These are phyloP conservation scores for Drosophila bocqueti DNA, from an alignment of 1,140 invertebrate species.

Conservation along the genomic window DNA sequence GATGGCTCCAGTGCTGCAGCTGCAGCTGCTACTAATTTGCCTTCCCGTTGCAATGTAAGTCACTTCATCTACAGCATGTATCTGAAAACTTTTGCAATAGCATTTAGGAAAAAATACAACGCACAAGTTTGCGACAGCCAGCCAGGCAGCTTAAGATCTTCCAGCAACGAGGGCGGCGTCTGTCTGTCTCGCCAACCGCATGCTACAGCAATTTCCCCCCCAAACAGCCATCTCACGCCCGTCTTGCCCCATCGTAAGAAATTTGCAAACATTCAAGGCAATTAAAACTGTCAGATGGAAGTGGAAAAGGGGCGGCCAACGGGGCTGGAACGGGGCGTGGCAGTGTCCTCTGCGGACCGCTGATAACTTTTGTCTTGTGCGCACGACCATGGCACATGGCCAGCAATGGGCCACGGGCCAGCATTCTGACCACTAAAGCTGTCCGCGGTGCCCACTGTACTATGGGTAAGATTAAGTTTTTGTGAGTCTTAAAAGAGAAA, in stretches of 20 bases:
- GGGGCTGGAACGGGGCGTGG: slow-evolving; percentile 11
- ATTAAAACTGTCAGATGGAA: slow-evolving; percentile 78
- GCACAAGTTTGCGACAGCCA: slow-evolving; percentile 52
- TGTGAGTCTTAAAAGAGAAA: neutral
- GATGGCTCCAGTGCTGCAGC: slow-evolving; percentile 42
- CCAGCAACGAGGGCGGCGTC: slow-evolving; percentile 51
- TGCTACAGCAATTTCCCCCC: slow-evolving; percentile 67
- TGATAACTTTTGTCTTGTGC: slow-evolving; percentile 72
- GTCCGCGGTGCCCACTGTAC: slow-evolving; percentile 28
- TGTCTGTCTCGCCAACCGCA: slow-evolving; percentile 74
- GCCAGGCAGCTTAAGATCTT: slow-evolving; percentile 58
- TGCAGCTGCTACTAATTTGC: slow-evolving; percentile 49
- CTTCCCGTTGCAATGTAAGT: slow-evolving; percentile 36
- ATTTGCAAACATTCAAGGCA: slow-evolving; percentile 82
- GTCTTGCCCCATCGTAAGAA: slow-evolving; percentile 56
- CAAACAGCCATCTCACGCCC: slow-evolving; percentile 7
- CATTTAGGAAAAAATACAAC: slow-evolving; percentile 59
- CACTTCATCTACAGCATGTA: slow-evolving; percentile 77
- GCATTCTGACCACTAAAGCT: slow-evolving; percentile 71
- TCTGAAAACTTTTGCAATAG: slow-evolving; percentile 81
- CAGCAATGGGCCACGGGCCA: slow-evolving; percentile 69
- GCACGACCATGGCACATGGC: slow-evolving; percentile 58
- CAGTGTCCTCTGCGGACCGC: slow-evolving; percentile 41
- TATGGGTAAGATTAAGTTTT: neutral
- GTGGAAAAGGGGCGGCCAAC: slow-evolving; percentile 24